A percentile compares a stretch with the other conserved stretches of the same genome.
phyloP scores from a whole-genome alignment of 2,113 vertebrate genomes.

The Haplochromis vanheusdeni region DNA sequence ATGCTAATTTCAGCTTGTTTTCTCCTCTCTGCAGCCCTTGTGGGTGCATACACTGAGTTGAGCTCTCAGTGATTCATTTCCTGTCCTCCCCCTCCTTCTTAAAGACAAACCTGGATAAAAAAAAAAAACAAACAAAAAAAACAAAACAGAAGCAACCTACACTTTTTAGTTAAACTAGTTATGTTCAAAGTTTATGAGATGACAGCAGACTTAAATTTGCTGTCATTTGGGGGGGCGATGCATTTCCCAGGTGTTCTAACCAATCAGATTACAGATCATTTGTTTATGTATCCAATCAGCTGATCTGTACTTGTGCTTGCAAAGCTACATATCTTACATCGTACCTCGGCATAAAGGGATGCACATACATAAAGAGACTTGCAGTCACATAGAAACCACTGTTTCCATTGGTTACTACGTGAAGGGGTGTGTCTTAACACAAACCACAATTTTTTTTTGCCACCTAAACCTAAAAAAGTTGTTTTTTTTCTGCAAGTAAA shows the following conservation, averaged over 20 bases:
- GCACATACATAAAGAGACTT: neutral
- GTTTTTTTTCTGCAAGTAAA: neutral
- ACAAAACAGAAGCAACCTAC: neutral
- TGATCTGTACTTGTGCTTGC: neutral
- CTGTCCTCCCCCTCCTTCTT: neutral
- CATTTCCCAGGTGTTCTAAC: neutral
- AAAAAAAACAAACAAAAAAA: neutral
- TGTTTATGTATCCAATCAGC: neutral
- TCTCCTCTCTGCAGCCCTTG: neutral
- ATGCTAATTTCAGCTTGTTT: neutral
- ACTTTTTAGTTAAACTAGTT: neutral
- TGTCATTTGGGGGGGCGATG: fast-evolving
- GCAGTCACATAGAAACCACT: neutral
- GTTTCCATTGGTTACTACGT: neutral
- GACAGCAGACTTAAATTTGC: neutral
- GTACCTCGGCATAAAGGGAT: neutral
- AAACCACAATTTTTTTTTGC: neutral
- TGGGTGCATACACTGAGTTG: neutral
- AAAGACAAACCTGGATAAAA: neutral
- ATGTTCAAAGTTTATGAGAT: neutral
- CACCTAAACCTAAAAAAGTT: fast-evolving
- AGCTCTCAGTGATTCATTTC: neutral
- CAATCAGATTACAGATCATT: neutral
- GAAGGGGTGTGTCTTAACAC: neutral
- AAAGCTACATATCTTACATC: neutral